Evolutionary conservation across 2,113 vertebrate genomes (phyloP), one percentile per base, ranked within the genome.

Genomic region (Ammospiza nelsoni): DNA sequence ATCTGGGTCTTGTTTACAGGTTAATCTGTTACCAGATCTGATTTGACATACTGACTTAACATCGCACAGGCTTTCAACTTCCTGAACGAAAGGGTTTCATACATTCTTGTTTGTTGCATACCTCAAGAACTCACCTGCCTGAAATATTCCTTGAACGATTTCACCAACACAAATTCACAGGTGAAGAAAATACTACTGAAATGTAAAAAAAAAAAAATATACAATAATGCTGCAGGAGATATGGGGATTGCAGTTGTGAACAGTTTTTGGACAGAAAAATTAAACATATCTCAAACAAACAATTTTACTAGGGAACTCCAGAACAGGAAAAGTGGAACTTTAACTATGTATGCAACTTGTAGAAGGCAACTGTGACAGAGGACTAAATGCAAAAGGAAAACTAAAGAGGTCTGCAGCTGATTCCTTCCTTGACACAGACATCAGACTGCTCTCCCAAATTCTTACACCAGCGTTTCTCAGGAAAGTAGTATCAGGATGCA

Each of bases 11-110:
- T 13, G 4, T 87, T 97, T 91, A 83, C 87, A 95, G 84, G 91
- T 95, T 95, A 91, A 95, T 95, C 94, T 92, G 78, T 90, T 90
- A 90, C 78, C 63, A 95, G 63, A 95, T 95, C 71, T 95, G 67
- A 78, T 87, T 21, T 91, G 82, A 91, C 82, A 92, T 63, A 88
- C 71, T 84, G 82, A 92, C 78, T 88, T 90, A 85, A 31, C 33
- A 85, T 27, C 27, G 55, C 33, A 92, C 35, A 67, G 31, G 18
- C 91, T 77, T 92, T 76, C 37, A 41, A 2, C 37, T 61, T 83
- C 84, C 59, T 73, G 41, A 90, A 83, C 49, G 65, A 24, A 84
- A 57, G 52, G 66, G 43, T 35, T 90, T 62, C 6, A 2, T 20
- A 33, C 2, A 5, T 68, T 76, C 44, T 17, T 72, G 15, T 72